These are phyloP conservation scores for Carpatolechia fugitivella DNA, from an alignment of 2,888 invertebrate genomes.

Conservation along the genomic window DNA sequence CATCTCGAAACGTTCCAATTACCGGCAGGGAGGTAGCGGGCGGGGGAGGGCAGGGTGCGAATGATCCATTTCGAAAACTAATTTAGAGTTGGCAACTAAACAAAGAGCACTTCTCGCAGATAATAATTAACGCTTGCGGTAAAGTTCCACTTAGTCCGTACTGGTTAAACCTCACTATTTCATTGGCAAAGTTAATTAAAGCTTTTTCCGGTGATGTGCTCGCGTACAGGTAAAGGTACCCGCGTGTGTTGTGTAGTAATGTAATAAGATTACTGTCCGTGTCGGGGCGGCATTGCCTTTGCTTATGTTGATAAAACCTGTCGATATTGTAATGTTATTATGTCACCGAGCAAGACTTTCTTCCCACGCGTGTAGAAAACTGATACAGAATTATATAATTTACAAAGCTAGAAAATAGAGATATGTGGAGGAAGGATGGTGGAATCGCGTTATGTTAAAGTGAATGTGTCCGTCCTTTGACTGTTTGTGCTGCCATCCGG, in stretches of 20 bases:
- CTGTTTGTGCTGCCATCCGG: conserved; percentile 72
- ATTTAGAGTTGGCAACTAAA: conserved; percentile 80
- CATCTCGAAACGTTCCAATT: conserved; percentile 79
- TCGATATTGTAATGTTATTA: not conserved
- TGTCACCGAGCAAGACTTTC: not conserved
- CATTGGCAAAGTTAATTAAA: conserved; percentile 66
- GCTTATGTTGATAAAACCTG: not conserved
- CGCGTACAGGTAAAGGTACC: not conserved
- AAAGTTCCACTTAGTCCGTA: conserved; percentile 74
- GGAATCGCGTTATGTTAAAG: conserved; percentile 64
- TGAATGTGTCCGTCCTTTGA: conserved; percentile 69
- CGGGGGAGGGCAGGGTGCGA: conserved; percentile 60
- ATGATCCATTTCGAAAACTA: conserved; percentile 80
- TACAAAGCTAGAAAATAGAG: conserved; percentile 12
- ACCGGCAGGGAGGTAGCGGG: conserved; percentile 50
- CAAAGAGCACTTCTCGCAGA: conserved; percentile 79
- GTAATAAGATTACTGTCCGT: conserved; percentile 3
- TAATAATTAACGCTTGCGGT: conserved; percentile 80
- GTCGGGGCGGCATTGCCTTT: not conserved
- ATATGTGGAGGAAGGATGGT: conserved; percentile 32
- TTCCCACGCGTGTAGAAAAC: not conserved
- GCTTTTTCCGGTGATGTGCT: conserved; percentile 38
- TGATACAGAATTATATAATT: not conserved
- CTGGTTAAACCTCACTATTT: conserved; percentile 66
- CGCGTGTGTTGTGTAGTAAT: not conserved